Base-by-base conservation (phyloP, 1,140 invertebrate species). In the Dolichoris vasculosae region DNA sequence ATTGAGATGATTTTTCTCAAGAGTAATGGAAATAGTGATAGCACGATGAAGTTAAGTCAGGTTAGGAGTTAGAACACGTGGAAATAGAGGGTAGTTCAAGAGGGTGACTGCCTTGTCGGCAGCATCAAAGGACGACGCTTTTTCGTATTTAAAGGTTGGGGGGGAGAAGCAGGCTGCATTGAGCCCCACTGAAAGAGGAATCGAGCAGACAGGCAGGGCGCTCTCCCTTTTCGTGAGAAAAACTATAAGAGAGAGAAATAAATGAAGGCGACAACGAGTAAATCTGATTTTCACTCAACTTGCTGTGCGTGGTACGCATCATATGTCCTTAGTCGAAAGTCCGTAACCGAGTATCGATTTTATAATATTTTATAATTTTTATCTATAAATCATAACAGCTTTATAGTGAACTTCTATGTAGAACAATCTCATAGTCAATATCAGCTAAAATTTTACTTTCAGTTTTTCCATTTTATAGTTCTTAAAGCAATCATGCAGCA, bases 241-340 rank as follows among this genome's bases (percentile, higher is more conserved):
- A 32, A 78, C 40, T 17, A 40, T 82, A 48, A 71, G 69, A 77
- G 46, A 73, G 83, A 35, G 23, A 9, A 73, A 79, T 4, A 30
- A 86, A 51, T 90, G 89, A 90, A 92, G 91, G 92, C 91, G 91
- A 93, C 91, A 93, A 93, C 91, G 91, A 91, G 91, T 88, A 93
- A 93, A 93, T 93, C 92, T 92, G 92, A 92, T 92, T 93, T 92
- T 93, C 91, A 90, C 91, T 93, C 89, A 90, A 92, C 91, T 91
- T 90, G 90, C n/a, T 48, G 17, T 63, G 13, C 1, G 15, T 17
- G 8, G 17, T 73, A 43, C 15, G 32, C 30, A 11, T 69, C 15
- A 13, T 69, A 2, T 6, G 2, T 3, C 13, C 43, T 13, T 46
- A 6, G 13, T 13, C 43, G 13, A 46, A 46, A 46, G 6, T 13